Conservation (phyloP, 1,140 invertebrate species). For the Drosophila carrolli region DNA sequence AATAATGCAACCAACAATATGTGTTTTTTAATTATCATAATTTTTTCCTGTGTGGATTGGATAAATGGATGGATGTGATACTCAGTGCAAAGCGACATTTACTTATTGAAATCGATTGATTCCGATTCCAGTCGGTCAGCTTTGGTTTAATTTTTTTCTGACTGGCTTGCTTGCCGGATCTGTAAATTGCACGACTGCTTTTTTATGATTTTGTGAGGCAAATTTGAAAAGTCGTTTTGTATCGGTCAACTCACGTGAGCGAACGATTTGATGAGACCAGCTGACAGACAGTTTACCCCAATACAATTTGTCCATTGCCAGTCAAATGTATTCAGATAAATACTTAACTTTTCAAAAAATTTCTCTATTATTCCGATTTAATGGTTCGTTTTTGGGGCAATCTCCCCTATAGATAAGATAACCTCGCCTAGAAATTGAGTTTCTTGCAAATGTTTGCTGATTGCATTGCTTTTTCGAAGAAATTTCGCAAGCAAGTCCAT, state of each 20-base stretch:
- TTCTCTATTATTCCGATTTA: conserved; percentile 4
- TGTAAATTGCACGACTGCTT: conserved; percentile 48
- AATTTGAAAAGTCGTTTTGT: conserved; percentile 74
- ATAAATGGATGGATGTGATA: conserved; percentile 40
- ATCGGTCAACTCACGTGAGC: conserved; percentile 57
- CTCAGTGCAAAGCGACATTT: conserved; percentile 35
- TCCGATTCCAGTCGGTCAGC: conserved; percentile 40
- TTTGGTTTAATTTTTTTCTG: conserved; percentile 8
- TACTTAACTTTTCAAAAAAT: conserved; percentile 6
- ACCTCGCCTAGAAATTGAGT: conserved; percentile 2
- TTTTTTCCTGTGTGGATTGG: conserved; percentile 1
- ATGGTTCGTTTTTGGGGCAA: conserved; percentile 21
- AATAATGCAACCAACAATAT: too few species aligned
- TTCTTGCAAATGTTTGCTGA: conserved; percentile 15
- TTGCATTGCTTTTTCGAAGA: conserved; percentile 3
- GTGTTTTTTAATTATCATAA: background rate
- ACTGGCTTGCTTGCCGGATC: conserved; percentile 34
- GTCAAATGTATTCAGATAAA: conserved; percentile 35
- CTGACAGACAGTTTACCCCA: conserved; percentile 62
- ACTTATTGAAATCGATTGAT: conserved; percentile 72
- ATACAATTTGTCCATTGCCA: conserved; percentile 72
- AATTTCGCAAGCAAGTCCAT: background rate
- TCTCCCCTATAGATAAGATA: conserved; percentile 45
- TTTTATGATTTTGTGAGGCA: conserved; percentile 38
- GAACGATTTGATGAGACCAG: conserved; percentile 49